phyloP scores from a whole-genome alignment of 2,797 vertebrate species.

The Margarornis squamiger region DNA sequence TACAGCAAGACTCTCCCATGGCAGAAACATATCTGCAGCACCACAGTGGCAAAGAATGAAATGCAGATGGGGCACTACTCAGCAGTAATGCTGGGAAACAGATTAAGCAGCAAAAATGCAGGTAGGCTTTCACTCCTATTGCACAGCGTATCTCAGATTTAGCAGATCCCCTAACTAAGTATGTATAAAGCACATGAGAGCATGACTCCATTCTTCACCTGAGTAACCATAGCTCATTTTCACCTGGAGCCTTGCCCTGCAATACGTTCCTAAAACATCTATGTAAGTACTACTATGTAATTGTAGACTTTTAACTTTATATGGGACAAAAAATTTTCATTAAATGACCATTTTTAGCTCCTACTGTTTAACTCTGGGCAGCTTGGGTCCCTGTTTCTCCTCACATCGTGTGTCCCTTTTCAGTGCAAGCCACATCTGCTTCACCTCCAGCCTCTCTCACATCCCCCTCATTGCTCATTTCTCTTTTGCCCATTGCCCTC shows the following conservation, averaged over 20 bases:
- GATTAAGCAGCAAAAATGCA: neutral
- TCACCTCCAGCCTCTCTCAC: neutral
- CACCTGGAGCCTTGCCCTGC: neutral
- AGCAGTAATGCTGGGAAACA: neutral
- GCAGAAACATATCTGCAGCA: neutral
- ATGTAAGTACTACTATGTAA: neutral
- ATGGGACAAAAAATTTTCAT: neutral
- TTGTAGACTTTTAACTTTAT: neutral
- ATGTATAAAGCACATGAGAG: neutral
- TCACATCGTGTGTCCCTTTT: accelerated
- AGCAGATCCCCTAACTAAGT: neutral
- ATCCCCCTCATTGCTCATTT: neutral
- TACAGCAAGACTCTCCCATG: accelerated
- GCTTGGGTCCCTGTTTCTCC: accelerated
- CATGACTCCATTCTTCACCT: neutral
- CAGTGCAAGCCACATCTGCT: accelerated
- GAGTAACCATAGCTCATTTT: neutral
- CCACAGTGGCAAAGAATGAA: accelerated
- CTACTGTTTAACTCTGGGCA: neutral
- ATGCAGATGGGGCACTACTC: neutral
- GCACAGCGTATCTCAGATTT: neutral
- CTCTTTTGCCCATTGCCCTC: neutral
- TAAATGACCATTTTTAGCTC: neutral
- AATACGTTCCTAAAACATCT: neutral
- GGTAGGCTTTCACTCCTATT: neutral